Conservation (phyloP, 2,113 vertebrate genomes). For the Aspiorhynchus laticeps region DNA sequence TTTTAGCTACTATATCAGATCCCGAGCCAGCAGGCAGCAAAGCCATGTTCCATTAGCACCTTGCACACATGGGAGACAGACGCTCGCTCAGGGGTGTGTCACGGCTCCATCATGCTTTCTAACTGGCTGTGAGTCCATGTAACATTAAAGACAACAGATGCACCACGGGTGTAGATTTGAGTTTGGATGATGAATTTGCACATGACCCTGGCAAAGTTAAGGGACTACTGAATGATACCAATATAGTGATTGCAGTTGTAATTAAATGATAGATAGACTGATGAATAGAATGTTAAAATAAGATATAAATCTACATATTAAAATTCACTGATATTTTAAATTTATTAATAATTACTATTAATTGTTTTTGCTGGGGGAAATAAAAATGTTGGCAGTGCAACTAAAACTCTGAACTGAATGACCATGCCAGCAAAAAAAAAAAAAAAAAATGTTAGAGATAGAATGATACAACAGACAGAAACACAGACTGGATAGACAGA, state of each 20-base stretch:
- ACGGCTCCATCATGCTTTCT: neutral
- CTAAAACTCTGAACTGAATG: no score
- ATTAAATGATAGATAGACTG: neutral
- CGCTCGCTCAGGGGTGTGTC: neutral
- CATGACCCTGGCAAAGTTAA: slow-evolving; percentile 6
- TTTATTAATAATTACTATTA: no score
- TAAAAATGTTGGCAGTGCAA: no score
- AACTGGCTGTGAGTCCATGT: neutral
- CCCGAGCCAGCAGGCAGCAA: slow-evolving; percentile 12
- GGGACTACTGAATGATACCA: neutral
- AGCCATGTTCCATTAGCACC: slow-evolving; percentile 46
- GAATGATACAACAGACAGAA: neutral
- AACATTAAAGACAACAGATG: slow-evolving; percentile 10
- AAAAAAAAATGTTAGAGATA: neutral
- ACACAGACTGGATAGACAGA: neutral
- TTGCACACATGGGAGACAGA: slow-evolving; percentile 22
- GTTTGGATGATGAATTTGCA: neutral
- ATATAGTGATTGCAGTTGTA: neutral
- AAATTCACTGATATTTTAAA: no score
- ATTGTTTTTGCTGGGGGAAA: no score
- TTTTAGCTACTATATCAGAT: slow-evolving; percentile 48
- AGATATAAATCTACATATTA: no score
- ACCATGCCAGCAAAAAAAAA: no score
- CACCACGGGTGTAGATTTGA: neutral
- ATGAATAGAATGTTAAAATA: neutral